Evolutionary conservation across 1,140 invertebrate species (phyloP).

Genomic region (Ooceraea biroi): DNA sequence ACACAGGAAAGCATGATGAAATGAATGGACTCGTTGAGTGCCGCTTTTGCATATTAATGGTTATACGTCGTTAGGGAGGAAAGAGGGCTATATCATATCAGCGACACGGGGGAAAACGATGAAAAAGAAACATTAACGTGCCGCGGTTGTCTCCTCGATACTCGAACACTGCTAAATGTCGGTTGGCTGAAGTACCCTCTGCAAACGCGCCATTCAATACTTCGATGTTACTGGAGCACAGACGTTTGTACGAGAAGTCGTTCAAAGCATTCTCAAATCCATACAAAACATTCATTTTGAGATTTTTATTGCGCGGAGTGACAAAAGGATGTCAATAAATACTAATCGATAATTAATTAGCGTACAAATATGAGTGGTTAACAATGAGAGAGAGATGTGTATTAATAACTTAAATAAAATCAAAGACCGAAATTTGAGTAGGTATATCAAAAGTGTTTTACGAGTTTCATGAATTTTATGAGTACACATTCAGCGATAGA

Average conservation of each 20-base stretch:
- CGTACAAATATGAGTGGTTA: background rate
- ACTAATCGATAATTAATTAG: background rate
- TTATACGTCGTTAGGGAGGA: slow-evolving; percentile 65
- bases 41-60: slow-evolving; percentile 66
- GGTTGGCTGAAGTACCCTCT: slow-evolving; percentile 31
- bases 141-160: slow-evolving; percentile 50
- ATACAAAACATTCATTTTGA: background rate
- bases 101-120: background rate
- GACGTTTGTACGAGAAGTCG: slow-evolving; percentile 7
- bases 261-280: slow-evolving; percentile 14
- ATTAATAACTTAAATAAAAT: background rate
- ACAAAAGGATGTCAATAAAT: background rate
- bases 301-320: background rate
- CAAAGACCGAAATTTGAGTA: background rate
- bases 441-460: too few relatives aligned
- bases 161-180: slow-evolving; percentile 60
- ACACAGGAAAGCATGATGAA: slow-evolving; percentile 42
- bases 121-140: slow-evolving; percentile 68
- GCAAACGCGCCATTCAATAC: slow-evolving; percentile 45
- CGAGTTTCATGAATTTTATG: too few relatives aligned
- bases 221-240: background rate
- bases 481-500: too few relatives aligned
- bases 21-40: slow-evolving; percentile 55
- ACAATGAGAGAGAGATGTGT: too few relatives aligned
- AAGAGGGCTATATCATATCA: slow-evolving; percentile 42